Evolutionary conservation across 2,888 invertebrate species (phyloP).

Genomic region (Hypsopygia costalis): DNA sequence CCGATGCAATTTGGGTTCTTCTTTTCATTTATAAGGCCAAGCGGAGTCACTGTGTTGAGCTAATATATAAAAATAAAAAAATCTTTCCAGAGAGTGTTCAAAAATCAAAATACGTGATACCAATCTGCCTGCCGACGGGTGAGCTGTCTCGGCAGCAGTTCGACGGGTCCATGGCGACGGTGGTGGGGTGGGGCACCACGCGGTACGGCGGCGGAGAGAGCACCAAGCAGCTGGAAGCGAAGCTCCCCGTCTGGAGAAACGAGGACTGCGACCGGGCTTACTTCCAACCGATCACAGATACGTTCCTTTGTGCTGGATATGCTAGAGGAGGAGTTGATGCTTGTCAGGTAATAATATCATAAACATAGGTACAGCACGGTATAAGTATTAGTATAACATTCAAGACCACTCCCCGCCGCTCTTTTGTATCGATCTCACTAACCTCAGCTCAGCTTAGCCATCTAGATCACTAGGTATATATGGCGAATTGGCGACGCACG

Average conservation of each 20-base stretch:
- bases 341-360: constrained; percentile 89
- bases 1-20: too few species aligned
- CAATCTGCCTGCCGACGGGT: constrained; percentile 89
- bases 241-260: constrained; percentile 93
- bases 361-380: too few species aligned
- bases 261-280: constrained; percentile 94
- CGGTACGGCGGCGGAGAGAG: constrained; percentile 94
- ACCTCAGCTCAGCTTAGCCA: too few species aligned
- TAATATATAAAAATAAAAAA: too few species aligned
- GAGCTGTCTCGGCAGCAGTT: constrained; percentile 77
- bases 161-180: constrained; percentile 90
- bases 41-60: too few species aligned
- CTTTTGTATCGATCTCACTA: too few species aligned
- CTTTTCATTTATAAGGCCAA: too few species aligned
- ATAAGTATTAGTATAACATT: too few species aligned
- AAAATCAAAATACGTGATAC: constrained; percentile 92
- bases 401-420: too few species aligned
- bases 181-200: constrained; percentile 96
- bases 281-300: constrained; percentile 94
- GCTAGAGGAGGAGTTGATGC: constrained; percentile 95
- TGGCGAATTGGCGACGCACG: too few species aligned
- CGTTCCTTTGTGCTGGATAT: constrained; percentile 94
- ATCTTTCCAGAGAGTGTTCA: constrained; percentile 82
- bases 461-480: too few species aligned
- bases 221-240: constrained; percentile 90